Evolutionary conservation across 2,797 vertebrate species (phyloP).

Genomic region (Ptychadena robeensis): DNA sequence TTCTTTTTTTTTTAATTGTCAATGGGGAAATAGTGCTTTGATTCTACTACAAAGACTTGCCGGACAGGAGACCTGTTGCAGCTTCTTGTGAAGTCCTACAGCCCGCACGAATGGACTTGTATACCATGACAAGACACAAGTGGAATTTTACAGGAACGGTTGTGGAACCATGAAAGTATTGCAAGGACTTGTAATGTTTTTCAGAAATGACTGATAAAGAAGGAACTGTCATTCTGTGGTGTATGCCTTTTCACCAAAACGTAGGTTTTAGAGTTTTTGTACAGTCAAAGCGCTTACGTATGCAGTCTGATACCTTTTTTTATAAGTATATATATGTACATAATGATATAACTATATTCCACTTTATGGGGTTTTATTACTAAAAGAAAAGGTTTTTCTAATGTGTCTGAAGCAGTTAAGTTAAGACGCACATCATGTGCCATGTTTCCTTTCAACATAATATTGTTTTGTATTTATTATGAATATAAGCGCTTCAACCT

Average conservation of each 20-base stretch:
- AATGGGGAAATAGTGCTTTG: slow-evolving; percentile 71
- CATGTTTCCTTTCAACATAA: slow-evolving; percentile 70
- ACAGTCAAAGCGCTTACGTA: slow-evolving; percentile 32
- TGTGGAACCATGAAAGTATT: slow-evolving; percentile 21
- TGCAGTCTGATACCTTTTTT: slow-evolving; percentile 65
- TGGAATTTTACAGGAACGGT: not conserved
- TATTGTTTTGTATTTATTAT: slow-evolving; percentile 72
- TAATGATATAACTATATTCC: slow-evolving; percentile 75
- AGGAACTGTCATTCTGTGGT: slow-evolving; percentile 9
- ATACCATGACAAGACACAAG: not conserved
- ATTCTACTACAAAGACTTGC: slow-evolving; percentile 54
- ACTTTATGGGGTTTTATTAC: slow-evolving; percentile 78
- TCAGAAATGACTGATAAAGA: slow-evolving; percentile 12
- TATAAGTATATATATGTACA: slow-evolving; percentile 78
- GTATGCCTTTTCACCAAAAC: slow-evolving; percentile 34
- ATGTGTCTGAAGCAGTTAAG: slow-evolving; percentile 63
- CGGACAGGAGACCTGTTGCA: slow-evolving; percentile 67
- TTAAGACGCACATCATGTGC: slow-evolving; percentile 69
- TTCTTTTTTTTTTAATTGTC: slow-evolving; percentile 66
- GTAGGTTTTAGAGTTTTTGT: slow-evolving; percentile 44
- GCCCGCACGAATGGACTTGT: not conserved
- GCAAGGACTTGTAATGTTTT: not conserved
- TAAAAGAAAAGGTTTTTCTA: slow-evolving; percentile 71
- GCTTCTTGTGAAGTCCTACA: slow-evolving; percentile 35
- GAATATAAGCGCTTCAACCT: slow-evolving; percentile 70